These are phyloP conservation scores for Erythrolamprus reginae DNA, from an alignment of 2,113 vertebrate species.

Conservation along the genomic window DNA sequence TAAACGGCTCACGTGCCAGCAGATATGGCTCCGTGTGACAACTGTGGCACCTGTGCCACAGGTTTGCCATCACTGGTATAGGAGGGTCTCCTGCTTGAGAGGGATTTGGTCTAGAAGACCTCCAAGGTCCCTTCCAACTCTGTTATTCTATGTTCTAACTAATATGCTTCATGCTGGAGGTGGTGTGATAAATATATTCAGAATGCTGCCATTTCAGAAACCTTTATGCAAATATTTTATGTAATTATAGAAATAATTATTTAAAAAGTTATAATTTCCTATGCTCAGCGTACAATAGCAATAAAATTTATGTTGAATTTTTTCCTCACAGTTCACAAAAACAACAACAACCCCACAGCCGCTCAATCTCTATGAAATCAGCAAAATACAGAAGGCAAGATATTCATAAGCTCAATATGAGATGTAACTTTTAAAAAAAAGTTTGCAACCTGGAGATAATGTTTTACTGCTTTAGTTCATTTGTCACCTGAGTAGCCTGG, in stretches of 20 bases:
- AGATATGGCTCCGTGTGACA: no score
- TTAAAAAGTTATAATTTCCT: no score
- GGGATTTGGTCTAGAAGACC: neutral
- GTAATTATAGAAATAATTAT: no score
- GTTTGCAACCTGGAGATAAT: constrained; percentile 4
- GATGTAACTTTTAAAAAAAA: neutral
- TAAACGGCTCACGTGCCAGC: no score
- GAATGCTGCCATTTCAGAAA: neutral
- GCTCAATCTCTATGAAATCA: neutral
- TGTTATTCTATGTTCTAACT: neutral
- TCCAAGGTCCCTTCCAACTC: neutral
- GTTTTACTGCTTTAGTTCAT: neutral
- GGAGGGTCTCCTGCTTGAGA: neutral
- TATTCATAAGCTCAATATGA: constrained; percentile 2
- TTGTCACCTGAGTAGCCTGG: constrained; percentile 85
- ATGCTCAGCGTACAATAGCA: neutral
- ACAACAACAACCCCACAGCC: no score
- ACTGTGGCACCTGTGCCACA: no score
- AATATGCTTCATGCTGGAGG: neutral
- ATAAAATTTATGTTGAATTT: neutral
- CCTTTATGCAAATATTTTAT: neutral
- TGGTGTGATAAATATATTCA: neutral
- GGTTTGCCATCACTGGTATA: no score
- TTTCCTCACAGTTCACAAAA: neutral
- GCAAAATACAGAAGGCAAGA: neutral